A percentile compares a stretch with the other conserved stretches of the same genome.
Conservation (phyloP, 2,113 vertebrate genomes). For the Ibidorhyncha struthersii region DNA sequence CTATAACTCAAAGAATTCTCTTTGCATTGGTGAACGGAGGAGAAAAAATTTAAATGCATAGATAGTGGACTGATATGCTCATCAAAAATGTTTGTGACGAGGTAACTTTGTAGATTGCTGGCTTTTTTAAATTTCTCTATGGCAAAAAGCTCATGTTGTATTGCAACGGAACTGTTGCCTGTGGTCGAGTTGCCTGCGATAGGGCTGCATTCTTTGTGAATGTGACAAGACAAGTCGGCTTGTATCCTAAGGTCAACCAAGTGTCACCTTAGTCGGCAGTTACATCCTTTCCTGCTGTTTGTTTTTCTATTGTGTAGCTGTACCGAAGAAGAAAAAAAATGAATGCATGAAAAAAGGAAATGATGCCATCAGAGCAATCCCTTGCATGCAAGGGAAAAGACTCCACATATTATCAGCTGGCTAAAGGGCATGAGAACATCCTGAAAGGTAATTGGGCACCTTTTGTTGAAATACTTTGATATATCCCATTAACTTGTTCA, state of each 20-base stretch:
- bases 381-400: neutral
- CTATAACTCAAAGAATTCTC: neutral
- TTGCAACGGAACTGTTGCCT: neutral
- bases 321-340: neutral
- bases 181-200: neutral
- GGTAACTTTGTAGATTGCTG: neutral
- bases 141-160: neutral
- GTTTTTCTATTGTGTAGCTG: conserved; percentile 51
- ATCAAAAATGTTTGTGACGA: neutral
- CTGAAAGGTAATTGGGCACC: conserved; percentile 2
- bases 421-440: conserved; percentile 51
- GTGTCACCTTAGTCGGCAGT: conserved; percentile 10
- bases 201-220: neutral
- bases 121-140: neutral
- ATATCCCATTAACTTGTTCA: neutral
- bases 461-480: neutral
- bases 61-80: neutral
- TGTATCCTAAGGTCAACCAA: conserved; percentile 28
- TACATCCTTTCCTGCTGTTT: conserved; percentile 45
- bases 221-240: neutral
- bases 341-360: conserved; percentile 21
- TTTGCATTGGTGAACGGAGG: neutral
- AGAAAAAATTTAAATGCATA: neutral
- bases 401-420: neutral
- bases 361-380: conserved; percentile 27